Evolutionary conservation across 2,797 vertebrate genomes (phyloP).

Genomic region (Rhinophrynus dorsalis): DNA sequence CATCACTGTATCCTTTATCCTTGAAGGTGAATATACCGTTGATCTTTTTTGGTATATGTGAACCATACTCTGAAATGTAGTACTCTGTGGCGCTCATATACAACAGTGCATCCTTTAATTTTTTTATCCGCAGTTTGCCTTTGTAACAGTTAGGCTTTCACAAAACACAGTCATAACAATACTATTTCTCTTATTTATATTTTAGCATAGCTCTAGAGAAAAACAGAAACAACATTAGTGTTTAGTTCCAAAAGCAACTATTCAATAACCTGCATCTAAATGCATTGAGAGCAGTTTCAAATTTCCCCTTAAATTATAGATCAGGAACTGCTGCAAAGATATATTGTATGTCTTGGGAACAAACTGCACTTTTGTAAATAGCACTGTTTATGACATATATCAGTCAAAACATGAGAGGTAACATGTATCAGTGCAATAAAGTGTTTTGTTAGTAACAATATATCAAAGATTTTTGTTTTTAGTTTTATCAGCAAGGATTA

Average conservation of each 20-base stretch:
- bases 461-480: neutral
- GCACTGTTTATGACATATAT: constrained; percentile 1
- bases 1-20: no score
- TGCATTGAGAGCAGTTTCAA: constrained; percentile 22
- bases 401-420: neutral
- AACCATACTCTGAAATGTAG: no score
- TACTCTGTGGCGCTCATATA: no score
- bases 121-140: neutral
- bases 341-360: constrained; percentile 2
- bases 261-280: constrained; percentile 34
- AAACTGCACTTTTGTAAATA: constrained; percentile 1
- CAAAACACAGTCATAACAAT: neutral
- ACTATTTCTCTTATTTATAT: constrained; percentile 14
- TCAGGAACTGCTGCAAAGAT: constrained; percentile 16
- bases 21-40: no score
- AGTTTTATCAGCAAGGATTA: neutral
- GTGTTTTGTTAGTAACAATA: neutral
- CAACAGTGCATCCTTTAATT: neutral
- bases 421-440: neutral
- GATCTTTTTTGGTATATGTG: no score
- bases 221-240: constrained; percentile 13
- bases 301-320: constrained; percentile 34
- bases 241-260: neutral
- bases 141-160: neutral
- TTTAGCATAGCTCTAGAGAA: constrained; percentile 13